Base-by-base conservation (phyloP, 2,888 invertebrate genomes). In the Himalopsyche anomala region DNA sequence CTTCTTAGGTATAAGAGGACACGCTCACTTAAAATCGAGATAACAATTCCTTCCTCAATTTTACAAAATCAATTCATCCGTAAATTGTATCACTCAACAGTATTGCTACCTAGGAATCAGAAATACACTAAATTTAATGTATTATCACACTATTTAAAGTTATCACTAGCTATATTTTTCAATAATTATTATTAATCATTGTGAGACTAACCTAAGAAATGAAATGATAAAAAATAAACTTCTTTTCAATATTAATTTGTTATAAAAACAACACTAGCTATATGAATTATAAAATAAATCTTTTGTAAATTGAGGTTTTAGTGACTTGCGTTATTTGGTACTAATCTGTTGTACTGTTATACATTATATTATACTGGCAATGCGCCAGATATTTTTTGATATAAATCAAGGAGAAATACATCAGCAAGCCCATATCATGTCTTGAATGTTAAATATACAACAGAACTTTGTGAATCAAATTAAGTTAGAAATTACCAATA, bases 31-130 rank as follows among this genome's bases (percentile, higher is more conserved):
- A 69, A 28, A 74, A 38, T 74, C 74, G 12, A 74, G 38, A 74
- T 74, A 74, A 74, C 28, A 38, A 74, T 74, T 74, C 28, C 69
- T 62, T 69, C 69, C 19, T 69, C 74, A 74, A 74, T 74, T 74
- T 74, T 74, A 74, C 36, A 74, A 74, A 74, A 74, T 74, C 74
- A 74, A 74, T 74, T 74, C 19, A 4, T 74, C 74, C 12, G 36
- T 19, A 74, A 36, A 28, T 56, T 56, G 45, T 9, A 56, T 69
- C 69, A 69, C 69, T 69, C 28, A 36, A 69, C 69, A 9, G 28
- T 36, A 28, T 36, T 74, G 38, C 15, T 69, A 28, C 1, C 38
- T 74, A 74, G 74, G 74, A 74, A 74, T 74, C 5, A 74, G 38
- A 38, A 74, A 74, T 74, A 74, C 74, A 74, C 74, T 28, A 74